These are phyloP conservation scores for Muscidifurax raptorellus DNA, from an alignment of 1,140 invertebrate species.

Conservation along the genomic window DNA sequence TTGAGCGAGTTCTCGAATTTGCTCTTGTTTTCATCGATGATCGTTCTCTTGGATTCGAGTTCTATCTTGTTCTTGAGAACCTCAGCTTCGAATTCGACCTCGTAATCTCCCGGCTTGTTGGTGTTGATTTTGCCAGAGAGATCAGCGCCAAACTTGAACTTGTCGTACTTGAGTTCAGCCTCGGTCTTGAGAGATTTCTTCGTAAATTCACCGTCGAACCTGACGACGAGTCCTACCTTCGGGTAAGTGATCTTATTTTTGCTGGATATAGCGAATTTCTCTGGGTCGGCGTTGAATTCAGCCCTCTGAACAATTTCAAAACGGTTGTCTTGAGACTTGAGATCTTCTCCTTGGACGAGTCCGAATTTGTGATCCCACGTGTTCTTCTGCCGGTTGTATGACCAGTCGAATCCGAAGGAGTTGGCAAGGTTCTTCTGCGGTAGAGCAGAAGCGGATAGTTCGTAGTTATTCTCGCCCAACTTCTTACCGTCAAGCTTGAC, in stretches of 20 bases:
- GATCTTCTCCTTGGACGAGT: slow-evolving; percentile 79
- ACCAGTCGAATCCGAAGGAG: slow-evolving; percentile 77
- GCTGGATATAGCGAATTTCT: slow-evolving; percentile 66
- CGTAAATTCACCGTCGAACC: slow-evolving; percentile 75
- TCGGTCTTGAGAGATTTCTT: slow-evolving; percentile 76
- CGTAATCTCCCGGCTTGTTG: slow-evolving; percentile 77
- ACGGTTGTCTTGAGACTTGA: slow-evolving; percentile 76
- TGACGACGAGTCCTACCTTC: slow-evolving; percentile 70
- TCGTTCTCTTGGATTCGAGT: slow-evolving; percentile 76
- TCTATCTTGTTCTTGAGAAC: slow-evolving; percentile 78
- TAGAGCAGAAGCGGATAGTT: slow-evolving; percentile 59
- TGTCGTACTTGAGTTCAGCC: slow-evolving; percentile 74
- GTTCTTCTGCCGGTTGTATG: slow-evolving; percentile 62
- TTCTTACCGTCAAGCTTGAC: slow-evolving; percentile 70
- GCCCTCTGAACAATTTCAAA: slow-evolving; percentile 74
- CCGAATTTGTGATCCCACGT: slow-evolving; percentile 74
- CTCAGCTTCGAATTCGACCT: slow-evolving; percentile 76
- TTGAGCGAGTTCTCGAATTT: slow-evolving; percentile 79
- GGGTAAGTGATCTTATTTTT: slow-evolving; percentile 77
- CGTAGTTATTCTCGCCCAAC: slow-evolving; percentile 52
- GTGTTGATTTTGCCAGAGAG: slow-evolving; percentile 75
- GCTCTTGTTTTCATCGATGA: slow-evolving; percentile 77
- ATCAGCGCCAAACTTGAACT: slow-evolving; percentile 77
- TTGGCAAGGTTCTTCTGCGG: slow-evolving; percentile 76
- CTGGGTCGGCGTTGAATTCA: slow-evolving; percentile 65